Conservation (phyloP, 2,888 invertebrate species). For the Pogonocherus hispidulus region DNA sequence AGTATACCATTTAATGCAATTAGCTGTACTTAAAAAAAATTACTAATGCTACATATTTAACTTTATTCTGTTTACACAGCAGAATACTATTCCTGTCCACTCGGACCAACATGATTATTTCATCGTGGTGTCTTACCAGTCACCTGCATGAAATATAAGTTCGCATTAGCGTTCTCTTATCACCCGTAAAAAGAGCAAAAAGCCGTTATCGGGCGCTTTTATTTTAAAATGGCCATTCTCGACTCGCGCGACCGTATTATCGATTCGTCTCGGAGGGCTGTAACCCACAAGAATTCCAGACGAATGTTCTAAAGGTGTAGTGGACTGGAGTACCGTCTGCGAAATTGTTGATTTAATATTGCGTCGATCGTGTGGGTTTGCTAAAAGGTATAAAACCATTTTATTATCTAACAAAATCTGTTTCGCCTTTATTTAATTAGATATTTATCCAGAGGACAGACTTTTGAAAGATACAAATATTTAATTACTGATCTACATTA, state of each 20-base stretch:
- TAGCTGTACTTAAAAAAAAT: too few relatives aligned
- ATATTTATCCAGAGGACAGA: too few relatives aligned
- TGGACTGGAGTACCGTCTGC: constrained; percentile 4
- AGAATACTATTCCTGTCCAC: too few relatives aligned
- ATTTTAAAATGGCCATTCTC: neutral
- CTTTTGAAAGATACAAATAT: too few relatives aligned
- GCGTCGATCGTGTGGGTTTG: too few relatives aligned
- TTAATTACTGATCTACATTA: too few relatives aligned
- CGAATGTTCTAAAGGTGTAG: neutral
- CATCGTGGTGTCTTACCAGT: neutral
- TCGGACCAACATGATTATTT: neutral
- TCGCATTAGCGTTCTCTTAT: constrained; percentile 2
- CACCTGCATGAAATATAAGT: neutral
- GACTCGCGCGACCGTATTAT: neutral
- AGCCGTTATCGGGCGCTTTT: neutral
- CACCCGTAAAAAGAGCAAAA: neutral
- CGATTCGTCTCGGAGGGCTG: neutral
- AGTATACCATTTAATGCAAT: too few relatives aligned
- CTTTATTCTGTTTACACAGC: too few relatives aligned
- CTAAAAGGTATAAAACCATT: too few relatives aligned
- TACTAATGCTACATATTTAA: too few relatives aligned
- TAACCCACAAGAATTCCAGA: neutral
- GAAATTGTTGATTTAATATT: neutral
- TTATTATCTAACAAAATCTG: too few relatives aligned
- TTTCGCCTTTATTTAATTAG: too few relatives aligned